These are phyloP conservation scores for Drosophila anomalipes DNA, from an alignment of 2,888 invertebrate species.

Conservation along the genomic window DNA sequence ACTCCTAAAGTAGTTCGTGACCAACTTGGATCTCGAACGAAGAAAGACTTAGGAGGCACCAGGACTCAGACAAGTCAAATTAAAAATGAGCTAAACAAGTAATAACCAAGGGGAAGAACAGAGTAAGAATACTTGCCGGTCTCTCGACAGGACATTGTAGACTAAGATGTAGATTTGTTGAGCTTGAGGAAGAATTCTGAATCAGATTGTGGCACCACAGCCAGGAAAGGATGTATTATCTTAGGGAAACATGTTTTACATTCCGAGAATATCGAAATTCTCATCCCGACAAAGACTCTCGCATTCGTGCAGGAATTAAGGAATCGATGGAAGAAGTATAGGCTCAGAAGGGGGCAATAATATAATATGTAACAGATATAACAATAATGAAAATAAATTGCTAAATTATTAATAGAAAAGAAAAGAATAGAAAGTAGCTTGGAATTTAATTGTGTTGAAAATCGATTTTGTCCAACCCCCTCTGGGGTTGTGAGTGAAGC, in stretches of 20 bases:
- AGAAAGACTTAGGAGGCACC: not conserved
- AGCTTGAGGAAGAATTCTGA: not conserved
- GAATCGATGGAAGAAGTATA: not conserved
- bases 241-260: not conserved
- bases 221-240: not conserved
- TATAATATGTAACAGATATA: not conserved
- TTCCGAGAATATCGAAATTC: too few species aligned
- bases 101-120: not conserved
- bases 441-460: not conserved
- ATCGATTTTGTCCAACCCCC: not conserved
- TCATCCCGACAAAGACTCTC: too few species aligned
- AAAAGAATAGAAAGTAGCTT: not conserved
- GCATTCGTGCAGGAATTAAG: not conserved
- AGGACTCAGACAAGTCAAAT: not conserved
- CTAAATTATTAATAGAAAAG: not conserved
- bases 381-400: not conserved
- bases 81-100: not conserved
- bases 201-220: not conserved
- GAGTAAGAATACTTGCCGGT: not conserved
- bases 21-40: not conserved
- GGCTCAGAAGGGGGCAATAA: not conserved
- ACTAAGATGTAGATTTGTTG: not conserved
- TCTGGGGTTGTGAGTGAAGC: not conserved
- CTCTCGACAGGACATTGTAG: not conserved
- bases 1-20: not conserved